Conservation (phyloP, 2,888 invertebrate genomes). For the Coleophora flavipennella region DNA sequence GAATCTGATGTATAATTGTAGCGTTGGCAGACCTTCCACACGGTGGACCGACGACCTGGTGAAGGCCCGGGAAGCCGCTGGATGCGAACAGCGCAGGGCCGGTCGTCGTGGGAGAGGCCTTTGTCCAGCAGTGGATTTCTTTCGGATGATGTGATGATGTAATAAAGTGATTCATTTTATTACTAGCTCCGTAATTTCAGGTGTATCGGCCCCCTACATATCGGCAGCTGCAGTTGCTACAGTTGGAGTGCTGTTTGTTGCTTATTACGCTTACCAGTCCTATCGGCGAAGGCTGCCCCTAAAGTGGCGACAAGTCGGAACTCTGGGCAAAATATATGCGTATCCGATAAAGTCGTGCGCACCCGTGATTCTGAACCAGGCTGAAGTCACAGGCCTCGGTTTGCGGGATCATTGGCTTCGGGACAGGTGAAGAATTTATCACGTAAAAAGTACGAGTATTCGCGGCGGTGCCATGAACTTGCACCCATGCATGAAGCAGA, state of each 20-base stretch:
- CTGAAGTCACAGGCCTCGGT: constrained; percentile 68
- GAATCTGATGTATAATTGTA: too few relatives aligned
- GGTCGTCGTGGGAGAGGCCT: too few relatives aligned
- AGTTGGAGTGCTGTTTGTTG: constrained; percentile 38
- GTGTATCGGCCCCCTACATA: constrained; percentile 28
- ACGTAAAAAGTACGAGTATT: too few relatives aligned
- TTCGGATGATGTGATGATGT: too few relatives aligned
- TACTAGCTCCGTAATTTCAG: neutral
- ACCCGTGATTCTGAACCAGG: constrained; percentile 51
- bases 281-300: constrained; percentile 44
- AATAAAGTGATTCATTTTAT: too few relatives aligned
- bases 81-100: too few relatives aligned
- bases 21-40: too few relatives aligned
- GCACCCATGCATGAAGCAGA: too few relatives aligned
- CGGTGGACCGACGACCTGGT: too few relatives aligned
- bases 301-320: constrained; percentile 73
- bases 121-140: too few relatives aligned
- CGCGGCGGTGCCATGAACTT: too few relatives aligned
- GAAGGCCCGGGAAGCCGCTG: too few relatives aligned
- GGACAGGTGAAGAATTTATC: constrained; percentile 36
- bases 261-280: constrained; percentile 38
- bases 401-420: constrained; percentile 52
- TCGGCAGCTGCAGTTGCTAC: constrained; percentile 36
- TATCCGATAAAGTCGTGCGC: constrained; percentile 77
- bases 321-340: constrained; percentile 62